Conservation (phyloP, 2,888 invertebrate genomes). For the Drosophila dives region DNA sequence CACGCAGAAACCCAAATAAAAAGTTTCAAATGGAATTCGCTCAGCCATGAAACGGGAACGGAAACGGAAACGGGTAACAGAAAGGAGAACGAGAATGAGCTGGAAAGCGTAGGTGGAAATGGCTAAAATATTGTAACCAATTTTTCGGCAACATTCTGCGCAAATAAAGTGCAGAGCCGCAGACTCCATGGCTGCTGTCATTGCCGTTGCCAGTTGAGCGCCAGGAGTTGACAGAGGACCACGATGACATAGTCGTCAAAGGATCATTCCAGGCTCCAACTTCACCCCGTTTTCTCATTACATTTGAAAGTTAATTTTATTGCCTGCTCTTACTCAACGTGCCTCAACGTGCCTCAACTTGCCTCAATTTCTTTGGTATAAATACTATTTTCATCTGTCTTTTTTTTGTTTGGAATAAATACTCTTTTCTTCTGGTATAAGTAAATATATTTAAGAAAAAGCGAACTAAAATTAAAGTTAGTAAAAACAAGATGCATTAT, state of each 20-base stretch:
- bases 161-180: not conserved
- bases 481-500: not conserved
- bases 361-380: not conserved
- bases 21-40: constrained; percentile 56
- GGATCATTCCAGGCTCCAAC: not conserved
- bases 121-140: constrained; percentile 29
- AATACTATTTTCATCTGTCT: not conserved
- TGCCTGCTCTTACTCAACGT: constrained; percentile 23
- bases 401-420: no score
- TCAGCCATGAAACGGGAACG: not conserved
- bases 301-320: constrained; percentile 44
- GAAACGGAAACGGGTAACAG: not conserved
- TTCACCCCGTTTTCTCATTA: not conserved
- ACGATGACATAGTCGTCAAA: not conserved
- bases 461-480: not conserved
- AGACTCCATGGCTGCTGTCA: not conserved
- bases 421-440: not conserved
- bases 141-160: constrained; percentile 33
- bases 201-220: not conserved
- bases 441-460: not conserved
- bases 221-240: not conserved
- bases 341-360: not conserved
- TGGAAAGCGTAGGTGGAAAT: constrained; percentile 4
- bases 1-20: constrained; percentile 49
- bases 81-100: not conserved